A percentile compares a stretch with the other conserved stretches of the same genome.
phyloP scores from a whole-genome alignment of 2,797 vertebrate genomes.

The Pseudotriccus pelzelni region DNA sequence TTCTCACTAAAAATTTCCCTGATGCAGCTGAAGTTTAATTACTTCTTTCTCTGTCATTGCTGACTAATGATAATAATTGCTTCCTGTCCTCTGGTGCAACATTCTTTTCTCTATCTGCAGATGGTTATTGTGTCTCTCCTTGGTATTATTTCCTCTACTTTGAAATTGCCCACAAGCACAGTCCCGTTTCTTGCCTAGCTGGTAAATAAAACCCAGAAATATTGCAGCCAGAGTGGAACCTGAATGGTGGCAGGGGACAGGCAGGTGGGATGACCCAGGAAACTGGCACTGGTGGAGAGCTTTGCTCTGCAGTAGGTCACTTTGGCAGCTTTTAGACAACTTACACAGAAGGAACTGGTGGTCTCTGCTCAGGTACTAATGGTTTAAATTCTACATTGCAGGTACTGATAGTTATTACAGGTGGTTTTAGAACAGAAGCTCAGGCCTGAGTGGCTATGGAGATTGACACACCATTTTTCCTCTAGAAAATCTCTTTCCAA shows the following conservation, averaged over 20 bases:
- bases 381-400: not conserved
- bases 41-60: slow-evolving; percentile 44
- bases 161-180: slow-evolving; percentile 7
- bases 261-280: not conserved
- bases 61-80: slow-evolving; percentile 66
- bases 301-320: not conserved
- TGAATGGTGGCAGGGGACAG: not conserved
- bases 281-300: not conserved
- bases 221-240: not conserved
- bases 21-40: slow-evolving; percentile 58
- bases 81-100: slow-evolving; percentile 55
- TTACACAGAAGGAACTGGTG: not conserved
- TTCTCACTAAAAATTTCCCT: slow-evolving; percentile 26
- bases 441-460: not conserved
- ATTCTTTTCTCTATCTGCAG: slow-evolving; percentile 36
- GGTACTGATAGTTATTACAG: not conserved
- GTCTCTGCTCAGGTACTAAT: not conserved
- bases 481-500: not conserved
- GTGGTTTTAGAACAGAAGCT: not conserved
- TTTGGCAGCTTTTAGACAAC: not conserved
- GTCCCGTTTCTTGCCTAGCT: not conserved
- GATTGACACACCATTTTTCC: not conserved
- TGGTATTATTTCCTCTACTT: slow-evolving; percentile 25
- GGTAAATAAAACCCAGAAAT: slow-evolving; percentile 16
- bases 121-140: slow-evolving; percentile 37